Evolutionary conservation across 2,797 vertebrate genomes (phyloP).

Genomic region (Thalassophryne amazonica): DNA sequence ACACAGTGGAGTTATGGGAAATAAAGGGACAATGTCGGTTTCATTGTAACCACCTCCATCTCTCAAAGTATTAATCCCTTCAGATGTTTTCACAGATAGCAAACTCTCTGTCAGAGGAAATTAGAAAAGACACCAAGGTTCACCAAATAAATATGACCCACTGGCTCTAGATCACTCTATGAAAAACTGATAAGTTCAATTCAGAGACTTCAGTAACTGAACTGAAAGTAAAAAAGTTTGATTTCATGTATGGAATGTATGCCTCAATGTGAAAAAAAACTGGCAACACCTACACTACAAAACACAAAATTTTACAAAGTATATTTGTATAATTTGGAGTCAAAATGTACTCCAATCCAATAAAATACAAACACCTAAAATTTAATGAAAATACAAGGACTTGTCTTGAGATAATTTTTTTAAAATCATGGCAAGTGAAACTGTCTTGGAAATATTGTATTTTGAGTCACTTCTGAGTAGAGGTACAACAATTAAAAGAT

Average conservation of each 20-base stretch:
- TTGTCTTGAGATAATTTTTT: no score
- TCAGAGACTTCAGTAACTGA: background rate
- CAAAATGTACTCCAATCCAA: no score
- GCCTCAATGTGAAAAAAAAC: background rate
- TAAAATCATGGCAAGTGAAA: no score
- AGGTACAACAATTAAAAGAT: no score
- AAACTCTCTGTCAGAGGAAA: conserved; percentile 54
- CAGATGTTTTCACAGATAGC: conserved; percentile 49
- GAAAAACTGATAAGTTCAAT: conserved; percentile 2
- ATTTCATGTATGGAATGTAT: background rate
- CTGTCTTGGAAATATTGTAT: no score
- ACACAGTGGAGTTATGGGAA: conserved; percentile 26
- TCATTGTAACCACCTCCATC: conserved; percentile 52
- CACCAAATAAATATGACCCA: conserved; percentile 28
- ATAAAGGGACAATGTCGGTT: conserved; percentile 26
- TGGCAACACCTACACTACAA: background rate
- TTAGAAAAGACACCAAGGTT: conserved; percentile 48
- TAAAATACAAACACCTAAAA: no score
- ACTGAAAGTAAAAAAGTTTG: background rate
- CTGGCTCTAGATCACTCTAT: background rate
- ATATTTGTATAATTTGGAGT: no score
- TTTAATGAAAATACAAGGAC: no score
- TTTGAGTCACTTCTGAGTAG: no score
- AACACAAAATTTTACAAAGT: no score
- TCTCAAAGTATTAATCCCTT: conserved; percentile 53